Base-by-base conservation (phyloP, 2,888 invertebrate species). In the Pollenia angustigena region DNA sequence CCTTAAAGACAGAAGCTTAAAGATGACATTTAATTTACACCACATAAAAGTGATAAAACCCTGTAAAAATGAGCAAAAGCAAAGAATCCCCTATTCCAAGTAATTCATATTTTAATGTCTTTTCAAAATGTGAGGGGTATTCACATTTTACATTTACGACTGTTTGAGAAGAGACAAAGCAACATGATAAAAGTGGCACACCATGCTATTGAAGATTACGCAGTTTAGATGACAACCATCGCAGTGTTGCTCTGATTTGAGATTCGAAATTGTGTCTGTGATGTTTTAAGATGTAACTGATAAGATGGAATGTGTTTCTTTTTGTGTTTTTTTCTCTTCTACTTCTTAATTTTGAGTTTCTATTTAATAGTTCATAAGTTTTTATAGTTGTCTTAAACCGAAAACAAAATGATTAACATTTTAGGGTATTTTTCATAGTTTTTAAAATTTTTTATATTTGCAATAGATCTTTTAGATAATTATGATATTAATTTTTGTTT, bases 11-110 rank as follows among this genome's bases (percentile, higher is more conserved):
- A 87, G 83, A 84, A 87, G 87, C 87, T 74, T 32, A 56, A 81
- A 84, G 52, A 78, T 81, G 72, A 74, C 76, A 81, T 81, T 56
- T 78, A 87, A 87, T 81, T 87, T 87, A 87, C 87, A 84, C 87
- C 83, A 84, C 81, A 87, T 74, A 76, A 83, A 64, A 76, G 40
- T 68, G 72, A 83, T 83, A 81, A 87, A 76, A 80, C 46, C 12
- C 9, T 46, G 44, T 7, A 11, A 72, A 54, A 64, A 60, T 32
- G 23, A 62, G 18, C 42, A 7, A 12, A 11, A 52, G 11, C 42
- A 66, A 46, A 32, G 32, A 32, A 32, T 0, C 4, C 4, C 16
- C 4, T 56, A 18, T 81, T 76, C 76, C 76, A 48, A 14, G 66
- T 81, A 83, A 80, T 60, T 81, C 72, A 84, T 78, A 87, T 56